phyloP scores from a whole-genome alignment of 2,888 invertebrate species.

The Drosophila affinis region DNA sequence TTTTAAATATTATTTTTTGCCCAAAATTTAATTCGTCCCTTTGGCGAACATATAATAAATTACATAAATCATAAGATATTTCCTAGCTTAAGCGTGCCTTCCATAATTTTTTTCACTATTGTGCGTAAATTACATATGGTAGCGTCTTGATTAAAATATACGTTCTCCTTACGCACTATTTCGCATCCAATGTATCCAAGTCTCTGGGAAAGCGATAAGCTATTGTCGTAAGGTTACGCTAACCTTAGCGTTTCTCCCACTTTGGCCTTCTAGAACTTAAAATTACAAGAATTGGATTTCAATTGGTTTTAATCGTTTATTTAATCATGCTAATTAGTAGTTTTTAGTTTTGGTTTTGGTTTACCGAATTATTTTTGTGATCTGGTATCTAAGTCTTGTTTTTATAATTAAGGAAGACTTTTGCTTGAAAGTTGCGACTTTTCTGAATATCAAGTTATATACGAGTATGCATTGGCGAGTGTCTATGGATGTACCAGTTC shows the following conservation, averaged over 20 bases:
- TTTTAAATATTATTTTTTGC: too few relatives aligned
- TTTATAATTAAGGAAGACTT: conserved; percentile 1
- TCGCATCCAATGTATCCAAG: too few relatives aligned
- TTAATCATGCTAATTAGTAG: conserved; percentile 1
- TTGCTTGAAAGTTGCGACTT: neutral
- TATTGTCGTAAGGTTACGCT: too few relatives aligned
- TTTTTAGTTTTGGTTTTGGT: neutral
- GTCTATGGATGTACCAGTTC: neutral
- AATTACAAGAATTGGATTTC: neutral
- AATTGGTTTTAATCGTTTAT: neutral
- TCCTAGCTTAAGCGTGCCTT: too few relatives aligned
- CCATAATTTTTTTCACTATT: too few relatives aligned
- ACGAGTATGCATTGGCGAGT: neutral
- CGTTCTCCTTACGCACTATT: too few relatives aligned
- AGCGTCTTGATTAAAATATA: too few relatives aligned
- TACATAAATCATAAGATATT: too few relatives aligned
- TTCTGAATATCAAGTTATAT: neutral
- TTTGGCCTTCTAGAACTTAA: neutral
- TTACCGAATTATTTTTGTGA: neutral
- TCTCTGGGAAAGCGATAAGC: too few relatives aligned
- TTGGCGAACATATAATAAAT: too few relatives aligned
- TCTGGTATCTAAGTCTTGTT: neutral
- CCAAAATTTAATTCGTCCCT: too few relatives aligned
- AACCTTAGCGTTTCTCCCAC: neutral
- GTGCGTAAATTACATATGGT: too few relatives aligned